phyloP scores from a whole-genome alignment of 2,113 vertebrate genomes.

The Corythaixoides concolor region DNA sequence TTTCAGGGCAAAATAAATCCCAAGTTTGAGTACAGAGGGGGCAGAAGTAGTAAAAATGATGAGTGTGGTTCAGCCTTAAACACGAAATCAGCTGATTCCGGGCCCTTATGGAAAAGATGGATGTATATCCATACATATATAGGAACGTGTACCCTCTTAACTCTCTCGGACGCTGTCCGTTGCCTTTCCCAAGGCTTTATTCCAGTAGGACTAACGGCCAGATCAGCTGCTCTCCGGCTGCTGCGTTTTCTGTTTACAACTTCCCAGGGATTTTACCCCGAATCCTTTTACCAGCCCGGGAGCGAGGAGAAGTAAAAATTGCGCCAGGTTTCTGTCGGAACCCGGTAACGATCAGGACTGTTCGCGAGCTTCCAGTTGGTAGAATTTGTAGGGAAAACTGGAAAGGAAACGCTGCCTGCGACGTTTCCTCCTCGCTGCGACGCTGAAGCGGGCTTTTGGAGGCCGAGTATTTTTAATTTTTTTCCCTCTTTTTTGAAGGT shows the following conservation, averaged over 20 bases:
- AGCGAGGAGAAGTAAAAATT: neutral
- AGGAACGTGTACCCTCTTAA: neutral
- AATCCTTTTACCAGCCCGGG: neutral
- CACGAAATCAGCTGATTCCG: fast-evolving
- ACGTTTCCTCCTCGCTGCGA: neutral
- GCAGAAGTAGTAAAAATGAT: neutral
- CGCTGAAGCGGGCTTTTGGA: neutral
- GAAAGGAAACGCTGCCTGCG: fast-evolving
- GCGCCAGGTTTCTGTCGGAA: neutral
- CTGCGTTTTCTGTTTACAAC: neutral
- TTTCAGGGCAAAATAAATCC: neutral
- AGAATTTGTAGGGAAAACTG: neutral
- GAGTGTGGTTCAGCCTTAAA: neutral
- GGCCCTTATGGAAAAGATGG: neutral
- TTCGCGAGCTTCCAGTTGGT: neutral
- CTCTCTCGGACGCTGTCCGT: fast-evolving
- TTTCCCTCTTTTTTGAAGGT: conserved; percentile 57
- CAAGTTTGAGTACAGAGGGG: fast-evolving
- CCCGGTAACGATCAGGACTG: fast-evolving
- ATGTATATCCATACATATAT: too few species aligned
- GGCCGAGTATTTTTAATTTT: too few species aligned
- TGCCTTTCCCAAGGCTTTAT: neutral
- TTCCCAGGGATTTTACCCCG: neutral
- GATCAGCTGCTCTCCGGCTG: too few species aligned
- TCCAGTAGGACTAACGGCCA: neutral